Percentiles rank a stretch among this genome's conserved stretches.
phyloP scores from a whole-genome alignment of 1,140 invertebrate genomes.

The Campoletis sonorensis region DNA sequence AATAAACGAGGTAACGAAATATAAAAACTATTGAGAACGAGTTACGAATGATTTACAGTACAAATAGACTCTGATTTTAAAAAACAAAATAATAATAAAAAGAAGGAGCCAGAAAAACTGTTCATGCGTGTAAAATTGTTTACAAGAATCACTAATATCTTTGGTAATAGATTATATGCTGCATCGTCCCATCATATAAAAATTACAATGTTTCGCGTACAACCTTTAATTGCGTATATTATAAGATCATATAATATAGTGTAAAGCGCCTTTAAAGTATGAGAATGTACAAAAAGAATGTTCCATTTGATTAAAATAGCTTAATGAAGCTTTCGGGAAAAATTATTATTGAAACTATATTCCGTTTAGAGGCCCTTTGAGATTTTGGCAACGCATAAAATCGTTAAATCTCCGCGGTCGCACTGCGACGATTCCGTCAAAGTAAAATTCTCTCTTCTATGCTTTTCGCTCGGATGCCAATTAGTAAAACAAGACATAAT shows the following conservation, averaged over 20 bases:
- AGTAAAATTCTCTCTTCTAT: too few relatives aligned
- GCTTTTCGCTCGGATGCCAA: too few relatives aligned
- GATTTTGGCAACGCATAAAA: slow-evolving; percentile 56
- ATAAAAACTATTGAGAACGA: neutral
- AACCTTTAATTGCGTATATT: neutral
- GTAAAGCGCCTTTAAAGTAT: slow-evolving; percentile 20
- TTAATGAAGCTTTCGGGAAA: neutral
- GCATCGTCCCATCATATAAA: slow-evolving; percentile 42
- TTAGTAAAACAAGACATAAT: too few relatives aligned
- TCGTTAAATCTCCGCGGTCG: too few relatives aligned
- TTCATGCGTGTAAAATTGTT: slow-evolving; percentile 26
- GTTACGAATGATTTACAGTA: slow-evolving; percentile 15
- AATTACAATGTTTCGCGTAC: neutral
- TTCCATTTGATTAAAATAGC: neutral
- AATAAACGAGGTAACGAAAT: slow-evolving; percentile 9
- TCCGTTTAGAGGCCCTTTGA: slow-evolving; percentile 28
- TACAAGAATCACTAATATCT: slow-evolving; percentile 49
- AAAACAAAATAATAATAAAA: slow-evolving; percentile 25
- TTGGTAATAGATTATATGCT: slow-evolving; percentile 50
- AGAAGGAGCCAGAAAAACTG: too few relatives aligned
- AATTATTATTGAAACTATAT: neutral
- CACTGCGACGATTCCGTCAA: too few relatives aligned
- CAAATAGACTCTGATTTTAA: slow-evolving; percentile 27
- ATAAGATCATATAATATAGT: slow-evolving; percentile 32
- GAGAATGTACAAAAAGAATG: slow-evolving; percentile 7